Base-by-base conservation (phyloP, 2,113 vertebrate genomes). In the Dermatemys mawii region DNA sequence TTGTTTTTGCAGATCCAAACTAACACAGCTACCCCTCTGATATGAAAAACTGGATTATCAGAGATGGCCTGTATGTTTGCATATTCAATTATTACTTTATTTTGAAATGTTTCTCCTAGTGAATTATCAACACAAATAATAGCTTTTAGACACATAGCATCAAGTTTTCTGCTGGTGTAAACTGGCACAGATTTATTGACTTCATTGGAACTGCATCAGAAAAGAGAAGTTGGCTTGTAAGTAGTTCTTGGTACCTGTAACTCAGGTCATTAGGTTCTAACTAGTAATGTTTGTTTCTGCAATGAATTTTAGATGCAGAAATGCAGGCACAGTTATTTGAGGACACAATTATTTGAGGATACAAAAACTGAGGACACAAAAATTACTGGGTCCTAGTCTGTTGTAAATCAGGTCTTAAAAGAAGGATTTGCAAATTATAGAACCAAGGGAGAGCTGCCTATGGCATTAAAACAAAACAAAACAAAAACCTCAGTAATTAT, bases 61-160 rank as follows among this genome's bases (percentile, higher is more conserved):
- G 14, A 32, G 2, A 82, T 53, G 49, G 86, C 17, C 13, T 3
- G 0, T 29, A 29, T 0, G 0, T 12, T 87, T 90, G 67, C 26
- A 17, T 82, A 6, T n/a, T 84, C 38, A 79, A 54, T 35, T 1
- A 79, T 3, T 3, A 22, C 49, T 13, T 50, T 63, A 32, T 55
- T 55, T n/a, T 17, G 91, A 76, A 6, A 24, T 44, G 79, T 27
- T 5, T n/a, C 19, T 3, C 2, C 73, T 88, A 54, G 29, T 32
- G 38, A 55, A 67, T 48, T 54, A 22, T 57, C 32, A 35, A n/a
- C 49, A 44, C 16, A 60, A 17, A 48, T 22, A 80, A 4, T 16
- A 63, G 32, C 32, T 35, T 3, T 63, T 63, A 63, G 60, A 17
- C 16, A 63, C 17, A 16, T 63, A 35, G 32, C 3, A 10, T 4